These are phyloP conservation scores for Aricia agestis DNA, from an alignment of 1,140 invertebrate genomes.

Conservation along the genomic window DNA sequence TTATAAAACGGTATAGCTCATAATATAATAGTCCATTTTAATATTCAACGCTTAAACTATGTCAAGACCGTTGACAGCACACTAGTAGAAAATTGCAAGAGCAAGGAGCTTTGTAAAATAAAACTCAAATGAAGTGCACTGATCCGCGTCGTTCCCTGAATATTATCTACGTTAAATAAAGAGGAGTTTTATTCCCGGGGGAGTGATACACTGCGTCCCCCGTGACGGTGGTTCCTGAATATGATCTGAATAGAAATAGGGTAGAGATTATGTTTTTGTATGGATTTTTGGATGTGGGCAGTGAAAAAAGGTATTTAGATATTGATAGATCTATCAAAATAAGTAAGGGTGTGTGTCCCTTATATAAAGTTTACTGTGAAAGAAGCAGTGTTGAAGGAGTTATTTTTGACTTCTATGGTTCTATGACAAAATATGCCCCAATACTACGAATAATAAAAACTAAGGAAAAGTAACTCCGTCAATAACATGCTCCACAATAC, in stretches of 20 bases:
- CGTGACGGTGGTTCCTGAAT: background rate
- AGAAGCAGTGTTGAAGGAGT: too few relatives aligned
- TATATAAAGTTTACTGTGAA: too few relatives aligned
- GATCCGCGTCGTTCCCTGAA: constrained; percentile 18
- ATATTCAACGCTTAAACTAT: constrained; percentile 37
- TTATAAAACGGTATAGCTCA: constrained; percentile 22
- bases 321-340: too few relatives aligned
- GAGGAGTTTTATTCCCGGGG: constrained; percentile 6
- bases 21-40: constrained; percentile 33
- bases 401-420: too few relatives aligned
- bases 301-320: too few relatives aligned
- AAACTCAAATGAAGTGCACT: constrained; percentile 27
- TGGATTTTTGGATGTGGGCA: too few relatives aligned
- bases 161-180: constrained; percentile 18
- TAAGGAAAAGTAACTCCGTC: too few relatives aligned
- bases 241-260: background rate
- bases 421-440: too few relatives aligned
- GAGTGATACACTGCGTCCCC: background rate
- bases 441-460: too few relatives aligned
- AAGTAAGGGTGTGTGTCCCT: too few relatives aligned
- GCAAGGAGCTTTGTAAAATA: constrained; percentile 28
- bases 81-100: constrained; percentile 38
- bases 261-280: too few relatives aligned
- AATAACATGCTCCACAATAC: too few relatives aligned
- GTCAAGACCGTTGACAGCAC: constrained; percentile 32